Base-by-base conservation (phyloP, 2,888 invertebrate genomes). In the Gryllus longicercus region DNA sequence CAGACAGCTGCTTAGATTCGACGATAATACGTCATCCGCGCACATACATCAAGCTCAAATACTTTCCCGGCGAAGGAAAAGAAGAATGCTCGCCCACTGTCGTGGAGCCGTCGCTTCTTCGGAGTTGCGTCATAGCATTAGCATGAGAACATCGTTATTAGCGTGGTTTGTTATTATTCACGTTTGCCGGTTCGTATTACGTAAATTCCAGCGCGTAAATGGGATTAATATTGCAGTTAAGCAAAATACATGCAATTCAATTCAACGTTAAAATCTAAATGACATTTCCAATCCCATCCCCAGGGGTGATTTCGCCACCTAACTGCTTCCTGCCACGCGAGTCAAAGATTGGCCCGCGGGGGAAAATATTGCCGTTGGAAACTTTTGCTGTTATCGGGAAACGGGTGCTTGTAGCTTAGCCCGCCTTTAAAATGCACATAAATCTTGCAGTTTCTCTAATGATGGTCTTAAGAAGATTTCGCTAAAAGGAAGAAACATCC, bases 31-130 rank as follows among this genome's bases (percentile, higher is more conserved):
- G 63, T 63, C 63, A 63, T 63, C 63, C 63, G 38, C 8, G 63
- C 63, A 63, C 63, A 63, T 63, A n/a, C 63, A 63, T 63, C 63
- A 63, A 63, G 63, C 14, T 63, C 63, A 63, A 63, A 63, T 63
- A 63, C 63, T 63, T 63, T 5, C n/a, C 63, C 63, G n/a, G 63
- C 63, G 63, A 63, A n/a, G n/a, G 63, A 38, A 63, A 63, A 63
- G 63, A 63, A 63, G n/a, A 63, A n/a, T 12, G 63, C 16, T 63
- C 63, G n/a, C 63, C 38, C 38, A 38, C 38, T 38, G 38, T 38
- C 38, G 38, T 38, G 38, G 8, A 38, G 38, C 8, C 38, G 38
- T 5, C 38, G 38, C 38, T 38, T 38, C 38, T 8, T 5, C 5
- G 8, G 38, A 5, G 38, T 38, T 38, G 38, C 38, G 38, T 38